Percentiles rank a stretch among this genome's conserved stretches.
These are phyloP conservation scores for Stomatorhinus walkeri DNA, from an alignment of 2,797 vertebrate genomes.

Conservation along the genomic window DNA sequence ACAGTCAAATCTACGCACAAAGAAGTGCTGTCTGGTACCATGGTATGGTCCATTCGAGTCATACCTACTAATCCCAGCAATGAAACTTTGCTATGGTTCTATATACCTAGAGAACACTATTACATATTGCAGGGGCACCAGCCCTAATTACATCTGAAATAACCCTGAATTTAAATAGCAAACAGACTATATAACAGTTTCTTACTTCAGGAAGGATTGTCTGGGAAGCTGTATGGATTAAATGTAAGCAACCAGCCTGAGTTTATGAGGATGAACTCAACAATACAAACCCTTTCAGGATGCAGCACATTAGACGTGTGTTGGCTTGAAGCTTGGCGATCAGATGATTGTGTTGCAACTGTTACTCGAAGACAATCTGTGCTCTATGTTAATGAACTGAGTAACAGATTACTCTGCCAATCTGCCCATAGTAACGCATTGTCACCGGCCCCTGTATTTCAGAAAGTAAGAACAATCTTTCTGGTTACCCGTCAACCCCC, in stretches of 20 bases:
- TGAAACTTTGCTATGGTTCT: not conserved
- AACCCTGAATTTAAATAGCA: not conserved
- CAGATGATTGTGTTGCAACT: not conserved
- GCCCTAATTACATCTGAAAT: not conserved
- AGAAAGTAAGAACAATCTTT: not conserved
- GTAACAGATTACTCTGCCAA: not conserved
- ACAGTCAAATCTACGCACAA: not conserved
- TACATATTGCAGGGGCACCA: not conserved
- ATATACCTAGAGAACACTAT: not conserved
- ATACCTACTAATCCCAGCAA: not conserved
- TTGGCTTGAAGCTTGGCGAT: not conserved
- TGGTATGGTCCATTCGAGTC: not conserved
- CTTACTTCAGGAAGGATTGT: not conserved
- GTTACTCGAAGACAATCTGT: conserved; percentile 2
- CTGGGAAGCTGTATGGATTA: not conserved
- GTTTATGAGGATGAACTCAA: not conserved
- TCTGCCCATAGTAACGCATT: not conserved
- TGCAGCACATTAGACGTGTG: not conserved
- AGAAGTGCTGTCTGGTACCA: not conserved
- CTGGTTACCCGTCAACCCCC: not conserved
- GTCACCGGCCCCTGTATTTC: not conserved
- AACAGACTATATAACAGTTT: not conserved
- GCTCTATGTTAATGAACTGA: not conserved
- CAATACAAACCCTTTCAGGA: not conserved
- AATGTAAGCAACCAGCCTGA: not conserved